phyloP scores from a whole-genome alignment of 2,113 vertebrate species.

The Podocnemis expansa region DNA sequence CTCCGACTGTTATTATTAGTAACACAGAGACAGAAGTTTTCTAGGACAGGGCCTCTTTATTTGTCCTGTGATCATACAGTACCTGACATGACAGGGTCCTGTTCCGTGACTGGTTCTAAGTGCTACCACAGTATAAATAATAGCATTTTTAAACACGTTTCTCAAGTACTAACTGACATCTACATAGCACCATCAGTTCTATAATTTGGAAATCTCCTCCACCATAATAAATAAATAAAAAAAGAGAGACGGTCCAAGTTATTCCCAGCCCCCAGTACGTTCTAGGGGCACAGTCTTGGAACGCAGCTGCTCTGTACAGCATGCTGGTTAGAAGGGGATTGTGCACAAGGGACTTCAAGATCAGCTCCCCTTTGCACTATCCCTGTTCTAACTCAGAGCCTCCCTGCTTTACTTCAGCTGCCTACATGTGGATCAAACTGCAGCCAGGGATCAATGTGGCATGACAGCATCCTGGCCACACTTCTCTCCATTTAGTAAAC shows the following conservation, averaged over 20 bases:
- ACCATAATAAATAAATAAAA: not conserved
- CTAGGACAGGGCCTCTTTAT: not conserved
- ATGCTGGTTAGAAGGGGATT: not conserved
- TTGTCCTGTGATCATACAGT: not conserved
- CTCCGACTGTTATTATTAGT: not conserved
- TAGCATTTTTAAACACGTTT: fast-evolving
- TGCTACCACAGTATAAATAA: not conserved
- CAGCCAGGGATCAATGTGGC: not conserved
- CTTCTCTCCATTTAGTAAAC: not conserved
- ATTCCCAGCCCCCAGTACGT: not conserved
- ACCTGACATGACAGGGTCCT: not conserved
- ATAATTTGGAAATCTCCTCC: not conserved
- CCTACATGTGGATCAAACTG: not conserved
- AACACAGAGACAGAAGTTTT: not conserved
- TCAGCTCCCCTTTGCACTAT: not conserved
- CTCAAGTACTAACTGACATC: not conserved
- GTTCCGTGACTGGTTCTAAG: not conserved
- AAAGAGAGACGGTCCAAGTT: not conserved
- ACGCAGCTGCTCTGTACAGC: not conserved
- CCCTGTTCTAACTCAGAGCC: not conserved
- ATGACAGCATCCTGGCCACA: not conserved
- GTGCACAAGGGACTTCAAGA: not conserved
- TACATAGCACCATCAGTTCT: not conserved
- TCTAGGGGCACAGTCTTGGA: not conserved
- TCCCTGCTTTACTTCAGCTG: not conserved